Evolutionary conservation across 2,113 vertebrate species (phyloP).

Genomic region (Rousettus leschenaultii): DNA sequence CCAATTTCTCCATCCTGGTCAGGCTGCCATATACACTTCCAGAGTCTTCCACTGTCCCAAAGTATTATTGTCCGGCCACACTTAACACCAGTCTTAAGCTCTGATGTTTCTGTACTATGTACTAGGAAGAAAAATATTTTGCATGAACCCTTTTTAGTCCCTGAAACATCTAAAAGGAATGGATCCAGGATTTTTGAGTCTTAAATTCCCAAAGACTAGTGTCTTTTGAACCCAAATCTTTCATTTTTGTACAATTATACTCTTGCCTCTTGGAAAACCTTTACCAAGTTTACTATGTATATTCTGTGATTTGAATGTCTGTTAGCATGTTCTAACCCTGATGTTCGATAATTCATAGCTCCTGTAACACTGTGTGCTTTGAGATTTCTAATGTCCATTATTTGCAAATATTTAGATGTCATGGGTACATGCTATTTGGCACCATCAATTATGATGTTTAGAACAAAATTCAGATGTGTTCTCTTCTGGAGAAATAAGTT

Average conservation of each 20-base stretch:
- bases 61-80: background rate
- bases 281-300: conserved; percentile 29
- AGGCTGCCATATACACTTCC: background rate
- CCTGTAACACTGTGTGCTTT: background rate
- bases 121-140: background rate
- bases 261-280: background rate
- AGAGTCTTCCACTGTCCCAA: background rate
- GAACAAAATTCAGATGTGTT: background rate
- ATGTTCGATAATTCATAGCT: background rate
- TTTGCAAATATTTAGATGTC: background rate
- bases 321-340: background rate
- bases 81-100: background rate
- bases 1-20: background rate
- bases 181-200: background rate
- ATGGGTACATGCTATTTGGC: background rate
- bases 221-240: background rate
- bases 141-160: background rate
- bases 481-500: background rate
- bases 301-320: background rate
- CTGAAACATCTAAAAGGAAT: background rate
- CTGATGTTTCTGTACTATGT: background rate
- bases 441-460: background rate
- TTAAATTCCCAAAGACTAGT: background rate
- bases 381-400: background rate
- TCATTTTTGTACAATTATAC: background rate